These are phyloP conservation scores for Aurelia sp. DNA, from an alignment of 30 jellyfish, hydroid and myxozoan species.

Conservation along the genomic window DNA sequence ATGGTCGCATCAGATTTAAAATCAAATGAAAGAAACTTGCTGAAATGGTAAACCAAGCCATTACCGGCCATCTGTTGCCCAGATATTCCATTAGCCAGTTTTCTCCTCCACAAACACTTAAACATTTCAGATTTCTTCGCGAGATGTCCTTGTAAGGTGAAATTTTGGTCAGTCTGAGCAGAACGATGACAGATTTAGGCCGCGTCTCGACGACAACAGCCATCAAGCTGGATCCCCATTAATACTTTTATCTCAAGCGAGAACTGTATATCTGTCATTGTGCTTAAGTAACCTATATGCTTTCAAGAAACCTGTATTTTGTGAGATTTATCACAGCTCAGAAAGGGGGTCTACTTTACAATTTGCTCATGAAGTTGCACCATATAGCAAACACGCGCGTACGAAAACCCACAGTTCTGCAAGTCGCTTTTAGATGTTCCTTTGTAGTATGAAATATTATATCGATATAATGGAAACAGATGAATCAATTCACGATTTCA, in stretches of 20 bases:
- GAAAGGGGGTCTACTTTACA: too few relatives aligned
- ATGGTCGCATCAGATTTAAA: too few relatives aligned
- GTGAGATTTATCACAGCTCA: conserved; percentile 9
- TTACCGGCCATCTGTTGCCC: too few relatives aligned
- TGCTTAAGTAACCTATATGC: conserved; percentile 1
- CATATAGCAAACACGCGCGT: background rate
- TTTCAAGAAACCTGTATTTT: conserved; percentile 23
- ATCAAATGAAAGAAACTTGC: too few relatives aligned
- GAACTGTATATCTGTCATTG: conserved; percentile 20
- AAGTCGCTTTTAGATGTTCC: too few relatives aligned
- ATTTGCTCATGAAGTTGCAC: background rate
- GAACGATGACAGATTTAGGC: conserved; percentile 9
- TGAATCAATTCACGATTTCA: too few relatives aligned
- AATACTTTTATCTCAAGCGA: conserved; percentile 16
- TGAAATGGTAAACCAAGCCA: too few relatives aligned
- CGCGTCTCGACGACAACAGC: conserved; percentile 2
- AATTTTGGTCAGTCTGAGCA: background rate
- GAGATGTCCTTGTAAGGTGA: background rate
- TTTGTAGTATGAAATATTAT: too few relatives aligned
- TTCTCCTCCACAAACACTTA: too few relatives aligned
- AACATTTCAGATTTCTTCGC: too few relatives aligned
- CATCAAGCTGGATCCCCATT: conserved; percentile 7
- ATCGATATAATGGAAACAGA: too few relatives aligned
- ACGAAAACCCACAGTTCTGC: background rate
- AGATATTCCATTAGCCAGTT: too few relatives aligned